phyloP scores from a whole-genome alignment of 2,797 vertebrate species.

The Gymnoscopelus microlampas region DNA sequence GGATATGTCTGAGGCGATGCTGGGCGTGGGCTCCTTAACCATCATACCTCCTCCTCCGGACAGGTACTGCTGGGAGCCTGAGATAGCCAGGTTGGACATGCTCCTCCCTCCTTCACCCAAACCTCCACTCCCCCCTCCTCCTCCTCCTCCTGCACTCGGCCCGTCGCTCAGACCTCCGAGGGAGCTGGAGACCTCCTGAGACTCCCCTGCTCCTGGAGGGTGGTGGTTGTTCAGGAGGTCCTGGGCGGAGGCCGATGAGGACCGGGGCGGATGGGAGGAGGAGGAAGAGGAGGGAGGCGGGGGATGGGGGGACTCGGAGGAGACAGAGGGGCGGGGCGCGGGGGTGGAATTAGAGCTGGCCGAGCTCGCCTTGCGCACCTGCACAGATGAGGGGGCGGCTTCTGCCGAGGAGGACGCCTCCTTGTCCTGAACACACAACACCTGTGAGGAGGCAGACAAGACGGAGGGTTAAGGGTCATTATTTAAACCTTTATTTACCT shows the following conservation, averaged over 20 bases:
- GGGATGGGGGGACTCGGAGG: conserved; percentile 31
- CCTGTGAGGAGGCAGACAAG: conserved; percentile 64
- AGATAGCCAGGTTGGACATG: conserved; percentile 84
- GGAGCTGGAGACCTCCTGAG: conserved; percentile 4
- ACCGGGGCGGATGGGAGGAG: conserved; percentile 50
- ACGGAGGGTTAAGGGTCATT: neutral
- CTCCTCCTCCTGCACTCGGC: conserved; percentile 65
- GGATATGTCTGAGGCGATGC: conserved; percentile 96
- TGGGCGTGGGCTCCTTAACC: conserved; percentile 93
- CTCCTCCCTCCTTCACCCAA: conserved; percentile 80
- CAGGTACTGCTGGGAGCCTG: conserved; percentile 85
- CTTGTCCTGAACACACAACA: conserved; percentile 84
- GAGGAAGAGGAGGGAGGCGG: conserved; percentile 54
- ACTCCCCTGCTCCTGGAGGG: conserved; percentile 39
- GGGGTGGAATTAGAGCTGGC: conserved; percentile 47
- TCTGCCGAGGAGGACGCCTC: conserved; percentile 64
- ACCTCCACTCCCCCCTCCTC: conserved; percentile 63
- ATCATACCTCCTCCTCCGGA: conserved; percentile 31
- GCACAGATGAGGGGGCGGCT: conserved; percentile 82
- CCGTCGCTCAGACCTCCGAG: conserved; percentile 24
- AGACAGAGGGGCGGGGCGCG: conserved; percentile 51
- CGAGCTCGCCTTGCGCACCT: conserved; percentile 81
- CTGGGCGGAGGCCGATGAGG: conserved; percentile 64
- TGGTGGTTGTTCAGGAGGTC: conserved; percentile 59
- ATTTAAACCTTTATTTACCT: too few relatives aligned